phyloP scores from a whole-genome alignment of 2,888 invertebrate genomes.

The Apodemia hepburni region DNA sequence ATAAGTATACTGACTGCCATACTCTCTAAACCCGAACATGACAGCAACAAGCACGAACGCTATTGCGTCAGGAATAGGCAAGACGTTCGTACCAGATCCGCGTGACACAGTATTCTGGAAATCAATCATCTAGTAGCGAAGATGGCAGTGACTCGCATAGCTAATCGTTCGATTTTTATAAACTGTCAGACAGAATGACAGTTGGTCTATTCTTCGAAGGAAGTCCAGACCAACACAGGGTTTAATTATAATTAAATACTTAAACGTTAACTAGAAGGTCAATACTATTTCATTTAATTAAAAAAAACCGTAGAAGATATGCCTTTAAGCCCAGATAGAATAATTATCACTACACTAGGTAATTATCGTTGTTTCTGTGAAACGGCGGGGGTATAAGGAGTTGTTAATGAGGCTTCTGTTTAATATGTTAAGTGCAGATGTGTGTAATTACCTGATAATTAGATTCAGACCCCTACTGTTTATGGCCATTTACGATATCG shows the following conservation, averaged over 20 bases:
- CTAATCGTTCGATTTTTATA: too few species aligned
- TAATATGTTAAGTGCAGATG: conserved; percentile 7
- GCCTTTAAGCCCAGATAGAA: background rate
- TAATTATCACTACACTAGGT: background rate
- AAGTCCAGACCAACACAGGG: too few species aligned
- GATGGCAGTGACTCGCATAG: too few species aligned
- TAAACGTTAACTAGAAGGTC: background rate
- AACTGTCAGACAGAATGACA: too few species aligned
- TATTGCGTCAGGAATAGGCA: too few species aligned
- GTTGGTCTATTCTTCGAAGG: too few species aligned
- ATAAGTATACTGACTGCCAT: too few species aligned
- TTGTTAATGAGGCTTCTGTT: conserved; percentile 9
- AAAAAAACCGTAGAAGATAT: background rate
- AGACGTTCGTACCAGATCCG: too few species aligned
- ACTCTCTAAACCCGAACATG: too few species aligned
- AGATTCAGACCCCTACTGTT: background rate
- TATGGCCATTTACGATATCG: background rate
- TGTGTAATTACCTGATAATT: conserved; percentile 6
- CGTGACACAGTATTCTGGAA: too few species aligned
- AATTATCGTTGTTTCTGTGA: conserved; percentile 3
- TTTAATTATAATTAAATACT: background rate
- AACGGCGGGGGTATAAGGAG: background rate
- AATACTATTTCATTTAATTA: conserved; percentile 3
- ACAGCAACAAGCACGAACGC: too few species aligned
- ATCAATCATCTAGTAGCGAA: too few species aligned